Percentiles rank a stretch among this genome's conserved stretches.
Evolutionary conservation across 2,888 invertebrate species (phyloP).

Genomic region (Eulithis testata): DNA sequence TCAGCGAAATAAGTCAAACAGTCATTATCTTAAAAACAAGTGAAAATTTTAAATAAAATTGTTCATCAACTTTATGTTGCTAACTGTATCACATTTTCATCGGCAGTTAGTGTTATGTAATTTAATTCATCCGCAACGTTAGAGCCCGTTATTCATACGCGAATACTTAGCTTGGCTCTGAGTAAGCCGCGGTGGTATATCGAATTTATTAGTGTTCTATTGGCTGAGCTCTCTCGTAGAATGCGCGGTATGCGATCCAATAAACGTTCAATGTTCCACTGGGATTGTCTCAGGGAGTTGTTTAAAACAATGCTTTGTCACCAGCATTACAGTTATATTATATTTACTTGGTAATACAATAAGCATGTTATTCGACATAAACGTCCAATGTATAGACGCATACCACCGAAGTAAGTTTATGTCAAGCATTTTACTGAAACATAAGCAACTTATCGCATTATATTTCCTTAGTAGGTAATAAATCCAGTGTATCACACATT

Average conservation of each 20-base stretch:
- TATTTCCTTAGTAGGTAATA: neutral
- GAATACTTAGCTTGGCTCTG: conserved; percentile 18
- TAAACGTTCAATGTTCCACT: conserved; percentile 48
- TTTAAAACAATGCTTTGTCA: conserved; percentile 50
- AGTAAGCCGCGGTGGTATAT: conserved; percentile 24
- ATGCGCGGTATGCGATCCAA: conserved; percentile 56
- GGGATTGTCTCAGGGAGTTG: conserved; percentile 50
- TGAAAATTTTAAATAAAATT: no score
- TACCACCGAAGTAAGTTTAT: no score
- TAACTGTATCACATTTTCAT: neutral
- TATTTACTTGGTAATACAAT: conserved; percentile 10
- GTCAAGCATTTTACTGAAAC: no score
- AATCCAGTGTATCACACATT: neutral
- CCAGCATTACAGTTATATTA: conserved; percentile 13
- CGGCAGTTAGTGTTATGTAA: neutral
- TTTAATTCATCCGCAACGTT: conserved; percentile 6
- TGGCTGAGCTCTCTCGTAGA: conserved; percentile 49
- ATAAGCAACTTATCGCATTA: no score
- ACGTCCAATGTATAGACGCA: no score
- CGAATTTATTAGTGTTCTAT: conserved; percentile 42
- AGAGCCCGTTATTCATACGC: conserved; percentile 24
- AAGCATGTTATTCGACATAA: conserved; percentile 6
- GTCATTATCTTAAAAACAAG: no score
- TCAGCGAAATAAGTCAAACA: no score
- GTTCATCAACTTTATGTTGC: no score